A percentile compares a stretch with the other conserved stretches of the same genome.
phyloP scores from a whole-genome alignment of 2,888 invertebrate species.

The Habroteleia sp. region DNA sequence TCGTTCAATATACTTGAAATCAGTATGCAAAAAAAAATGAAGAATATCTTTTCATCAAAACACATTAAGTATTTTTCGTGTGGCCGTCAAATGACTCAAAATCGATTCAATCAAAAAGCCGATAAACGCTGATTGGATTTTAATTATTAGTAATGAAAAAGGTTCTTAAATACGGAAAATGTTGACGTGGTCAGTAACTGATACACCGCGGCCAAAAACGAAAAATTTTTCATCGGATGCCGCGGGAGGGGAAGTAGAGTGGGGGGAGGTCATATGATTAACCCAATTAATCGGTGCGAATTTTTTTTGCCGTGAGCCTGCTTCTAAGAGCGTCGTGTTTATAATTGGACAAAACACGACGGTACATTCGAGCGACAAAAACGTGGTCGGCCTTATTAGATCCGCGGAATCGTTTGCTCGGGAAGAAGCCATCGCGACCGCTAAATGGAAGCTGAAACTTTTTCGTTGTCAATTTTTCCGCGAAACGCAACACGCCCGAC shows the following conservation, averaged over 20 bases:
- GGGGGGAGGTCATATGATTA: too few species aligned
- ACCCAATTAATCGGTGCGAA: too few species aligned
- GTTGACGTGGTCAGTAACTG: too few species aligned
- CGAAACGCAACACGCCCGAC: constrained; percentile 31
- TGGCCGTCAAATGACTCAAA: too few species aligned
- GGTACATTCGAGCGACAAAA: background rate
- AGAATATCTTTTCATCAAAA: too few species aligned
- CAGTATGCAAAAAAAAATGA: too few species aligned
- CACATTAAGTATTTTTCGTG: too few species aligned
- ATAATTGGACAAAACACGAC: background rate
- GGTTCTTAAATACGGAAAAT: too few species aligned
- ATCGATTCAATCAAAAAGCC: background rate
- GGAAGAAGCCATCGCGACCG: constrained; percentile 8
- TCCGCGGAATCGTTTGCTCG: constrained; percentile 9
- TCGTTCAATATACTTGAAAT: too few species aligned
- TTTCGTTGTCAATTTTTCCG: constrained; percentile 23
- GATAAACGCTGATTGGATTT: background rate
- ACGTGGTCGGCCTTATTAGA: background rate
- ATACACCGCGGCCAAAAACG: background rate
- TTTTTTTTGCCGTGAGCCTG: too few species aligned
- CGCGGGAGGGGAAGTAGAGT: too few species aligned
- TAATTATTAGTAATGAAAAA: background rate
- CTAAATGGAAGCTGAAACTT: background rate
- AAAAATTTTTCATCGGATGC: too few species aligned
- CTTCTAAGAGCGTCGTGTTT: background rate